phyloP scores from a whole-genome alignment of 2,113 vertebrate genomes.

The Prunella himalayana region DNA sequence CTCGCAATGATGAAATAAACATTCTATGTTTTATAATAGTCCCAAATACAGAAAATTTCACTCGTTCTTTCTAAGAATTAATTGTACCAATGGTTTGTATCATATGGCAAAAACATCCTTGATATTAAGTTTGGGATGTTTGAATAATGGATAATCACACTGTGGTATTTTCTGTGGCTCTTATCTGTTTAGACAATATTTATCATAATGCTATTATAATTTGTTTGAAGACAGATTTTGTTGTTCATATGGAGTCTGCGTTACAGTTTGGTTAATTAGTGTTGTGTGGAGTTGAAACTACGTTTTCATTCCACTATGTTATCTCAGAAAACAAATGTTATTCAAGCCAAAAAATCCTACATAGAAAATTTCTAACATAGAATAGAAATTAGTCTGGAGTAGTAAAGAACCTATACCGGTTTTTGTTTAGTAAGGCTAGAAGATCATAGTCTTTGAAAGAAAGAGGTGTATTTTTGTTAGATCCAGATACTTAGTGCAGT shows the following conservation, averaged over 20 bases:
- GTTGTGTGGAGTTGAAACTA: neutral
- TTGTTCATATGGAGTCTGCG: neutral
- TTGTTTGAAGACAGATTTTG: neutral
- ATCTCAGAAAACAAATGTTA: neutral
- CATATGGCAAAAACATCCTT: neutral
- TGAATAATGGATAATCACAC: neutral
- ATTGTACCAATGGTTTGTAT: neutral
- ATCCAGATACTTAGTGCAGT: neutral
- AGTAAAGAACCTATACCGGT: neutral
- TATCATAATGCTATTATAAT: neutral
- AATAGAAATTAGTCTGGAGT: neutral
- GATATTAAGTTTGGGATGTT: neutral
- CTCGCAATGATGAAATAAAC: fast-evolving
- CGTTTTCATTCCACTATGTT: neutral
- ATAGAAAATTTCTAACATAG: neutral
- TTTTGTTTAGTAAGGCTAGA: neutral
- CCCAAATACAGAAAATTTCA: neutral
- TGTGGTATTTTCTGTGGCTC: neutral
- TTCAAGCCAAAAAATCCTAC: neutral
- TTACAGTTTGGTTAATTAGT: neutral
- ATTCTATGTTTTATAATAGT: neutral
- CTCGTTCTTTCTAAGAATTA: neutral
- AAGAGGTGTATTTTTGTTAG: neutral
- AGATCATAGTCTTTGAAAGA: neutral
- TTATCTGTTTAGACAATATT: conserved; percentile 8